Percentiles rank a stretch among this genome's conserved stretches.
Evolutionary conservation across 2,888 invertebrate genomes (phyloP).

Genomic region (Euproctis similis): DNA sequence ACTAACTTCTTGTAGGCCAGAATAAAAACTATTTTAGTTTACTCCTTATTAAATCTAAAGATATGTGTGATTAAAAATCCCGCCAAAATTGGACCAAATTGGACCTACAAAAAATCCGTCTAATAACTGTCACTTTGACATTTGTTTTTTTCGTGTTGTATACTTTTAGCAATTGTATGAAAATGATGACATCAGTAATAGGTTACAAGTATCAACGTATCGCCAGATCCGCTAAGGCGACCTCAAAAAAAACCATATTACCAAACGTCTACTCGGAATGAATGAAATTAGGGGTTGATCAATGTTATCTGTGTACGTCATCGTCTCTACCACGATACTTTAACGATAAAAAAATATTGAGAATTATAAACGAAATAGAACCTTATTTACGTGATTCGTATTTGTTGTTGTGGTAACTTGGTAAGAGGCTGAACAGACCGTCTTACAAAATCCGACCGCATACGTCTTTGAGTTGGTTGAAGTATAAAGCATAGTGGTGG

Average conservation of each 20-base stretch:
- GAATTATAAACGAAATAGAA: neutral
- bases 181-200: constrained; percentile 15
- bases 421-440: constrained; percentile 55
- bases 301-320: constrained; percentile 59
- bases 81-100: no score
- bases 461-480: constrained; percentile 68
- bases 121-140: no score
- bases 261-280: constrained; percentile 60
- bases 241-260: constrained; percentile 61
- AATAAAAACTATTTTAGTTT: no score
- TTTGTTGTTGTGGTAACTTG: constrained; percentile 24
- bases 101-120: no score
- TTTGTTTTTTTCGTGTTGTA: no score
- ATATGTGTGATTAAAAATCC: no score
- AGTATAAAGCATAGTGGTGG: constrained; percentile 67
- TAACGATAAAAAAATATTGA: constrained; percentile 3
- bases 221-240: constrained; percentile 56
- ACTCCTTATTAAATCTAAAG: no score
- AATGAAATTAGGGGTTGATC: constrained; percentile 68
- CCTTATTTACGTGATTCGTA: neutral
- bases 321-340: constrained; percentile 42
- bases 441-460: constrained; percentile 70
- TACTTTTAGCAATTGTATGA: no score
- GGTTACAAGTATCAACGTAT: constrained; percentile 22
- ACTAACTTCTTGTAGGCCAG: no score